Conservation (phyloP, 35 echinoderm and acorn worm genomes). For the Apostichopus californicus region DNA sequence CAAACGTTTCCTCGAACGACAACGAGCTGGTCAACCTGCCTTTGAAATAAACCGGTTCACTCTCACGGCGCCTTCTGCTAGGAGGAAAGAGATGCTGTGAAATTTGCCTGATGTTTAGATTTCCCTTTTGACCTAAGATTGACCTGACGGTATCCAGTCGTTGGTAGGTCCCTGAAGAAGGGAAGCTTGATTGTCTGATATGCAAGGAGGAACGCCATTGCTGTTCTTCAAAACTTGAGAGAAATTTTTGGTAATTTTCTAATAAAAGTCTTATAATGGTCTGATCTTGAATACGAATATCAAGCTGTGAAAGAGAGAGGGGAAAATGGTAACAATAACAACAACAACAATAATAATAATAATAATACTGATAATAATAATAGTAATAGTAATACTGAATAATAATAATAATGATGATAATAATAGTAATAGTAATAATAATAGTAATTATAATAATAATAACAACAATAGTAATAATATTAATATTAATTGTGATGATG, state of each 20-base stretch:
- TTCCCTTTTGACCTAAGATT: neutral
- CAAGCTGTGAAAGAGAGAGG: neutral
- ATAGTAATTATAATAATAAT: too few species aligned
- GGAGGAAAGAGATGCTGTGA: constrained; percentile 5
- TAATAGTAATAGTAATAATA: too few species aligned
- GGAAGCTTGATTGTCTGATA: neutral
- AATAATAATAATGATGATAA: too few species aligned
- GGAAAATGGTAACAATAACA: too few species aligned
- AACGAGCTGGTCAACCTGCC: neutral
- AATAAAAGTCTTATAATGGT: neutral
- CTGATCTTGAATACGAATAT: constrained; percentile 1
- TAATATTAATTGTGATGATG: too few species aligned
- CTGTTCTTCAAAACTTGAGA: neutral
- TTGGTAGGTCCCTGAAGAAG: neutral
- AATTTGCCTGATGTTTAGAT: constrained; percentile 23
- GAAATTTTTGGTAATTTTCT: neutral
- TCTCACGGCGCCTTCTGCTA: constrained; percentile 12
- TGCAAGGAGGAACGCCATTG: neutral
- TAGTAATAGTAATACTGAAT: too few species aligned
- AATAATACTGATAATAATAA: too few species aligned
- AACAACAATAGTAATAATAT: too few species aligned
- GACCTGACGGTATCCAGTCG: constrained; percentile 11
- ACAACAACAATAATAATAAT: too few species aligned
- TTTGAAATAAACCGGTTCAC: neutral
- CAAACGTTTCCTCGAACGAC: neutral